Evolutionary conservation across 2,113 vertebrate genomes (phyloP), one percentile per base, ranked within the genome.

Genomic region (Rissa tridactyla): DNA sequence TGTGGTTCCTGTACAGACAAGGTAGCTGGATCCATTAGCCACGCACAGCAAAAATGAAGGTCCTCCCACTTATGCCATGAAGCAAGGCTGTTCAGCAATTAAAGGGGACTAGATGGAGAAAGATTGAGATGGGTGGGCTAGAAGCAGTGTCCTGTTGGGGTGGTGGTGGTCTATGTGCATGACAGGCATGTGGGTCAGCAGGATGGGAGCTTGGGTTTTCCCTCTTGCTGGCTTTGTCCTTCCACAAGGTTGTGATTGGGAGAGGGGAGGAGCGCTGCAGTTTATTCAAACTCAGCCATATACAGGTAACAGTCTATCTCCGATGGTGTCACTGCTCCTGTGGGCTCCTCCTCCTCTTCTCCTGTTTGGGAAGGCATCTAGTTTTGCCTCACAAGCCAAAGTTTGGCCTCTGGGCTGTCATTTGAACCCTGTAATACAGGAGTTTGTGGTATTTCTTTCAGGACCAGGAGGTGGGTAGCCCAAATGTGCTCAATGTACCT

Each of bases 221-320:
- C 13, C 4, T 16, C 47, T 42, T 6, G 2, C 21, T 23, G 25
- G 38, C 46, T 75, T 47, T 75, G n/a, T 15, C n/a, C n/a, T 75
- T 27, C 40, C 25, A 8, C 10, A 11, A 36, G 54, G 17, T 2
- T 36, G 40, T 27, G n/a, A 14, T 11, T 0, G 0, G 70, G 62
- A 60, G 26, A 36, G 36, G 51, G 38, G 27, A 40, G 38, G 34
- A 30, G 68, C 2, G 21, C n/a, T 82, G 62, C 36, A 11, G 27
- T 30, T 51, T 44, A 49, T 64, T 76, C 75, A n/a, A 3, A 29
- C 36, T 44, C n/a, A 17, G 42, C 15, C 30, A 5, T 8, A 6
- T 6, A 3, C 13, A 30, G 29, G 21, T 46, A 22, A n/a, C 29
- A 78, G 13, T 22, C 26, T 13, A 4, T 3, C 42, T 66, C 13